These are phyloP conservation scores for Mormyrops boulengeri DNA, from an alignment of 2,797 vertebrate species.

Conservation along the genomic window DNA sequence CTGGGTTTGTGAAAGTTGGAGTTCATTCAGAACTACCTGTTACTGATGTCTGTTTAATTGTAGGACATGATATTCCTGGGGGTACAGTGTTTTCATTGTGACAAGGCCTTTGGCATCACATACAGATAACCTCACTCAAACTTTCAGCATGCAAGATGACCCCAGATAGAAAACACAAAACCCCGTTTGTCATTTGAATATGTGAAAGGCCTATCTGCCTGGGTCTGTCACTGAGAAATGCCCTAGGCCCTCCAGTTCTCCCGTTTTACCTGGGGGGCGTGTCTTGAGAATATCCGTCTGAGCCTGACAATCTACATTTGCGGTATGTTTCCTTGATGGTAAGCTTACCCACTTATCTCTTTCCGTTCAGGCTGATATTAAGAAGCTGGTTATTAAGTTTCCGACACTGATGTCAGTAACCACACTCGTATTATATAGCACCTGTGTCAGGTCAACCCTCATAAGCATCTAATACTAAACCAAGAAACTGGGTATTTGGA, in stretches of 20 bases:
- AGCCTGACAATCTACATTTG: not conserved
- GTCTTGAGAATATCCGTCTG: not conserved
- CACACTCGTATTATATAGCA: not conserved
- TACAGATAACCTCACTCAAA: not conserved
- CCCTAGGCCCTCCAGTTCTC: not conserved
- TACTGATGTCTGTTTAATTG: not conserved
- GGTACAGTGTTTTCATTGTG: not conserved
- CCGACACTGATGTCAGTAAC: not conserved
- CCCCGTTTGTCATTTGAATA: not conserved
- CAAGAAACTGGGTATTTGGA: not conserved
- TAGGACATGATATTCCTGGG: not conserved
- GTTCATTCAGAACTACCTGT: not conserved
- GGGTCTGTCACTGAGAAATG: not conserved
- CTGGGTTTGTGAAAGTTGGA: not conserved
- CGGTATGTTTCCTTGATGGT: not conserved
- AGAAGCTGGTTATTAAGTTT: not conserved
- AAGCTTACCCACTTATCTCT: not conserved
- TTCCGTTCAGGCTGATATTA: not conserved
- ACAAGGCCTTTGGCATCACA: not conserved
- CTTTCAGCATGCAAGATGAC: not conserved
- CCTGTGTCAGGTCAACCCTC: not conserved
- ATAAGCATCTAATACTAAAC: constrained; percentile 1
- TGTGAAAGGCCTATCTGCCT: not conserved
- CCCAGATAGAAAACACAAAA: not conserved
- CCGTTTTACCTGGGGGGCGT: not conserved